Evolutionary conservation across 2,888 invertebrate genomes (phyloP), one percentile per base, ranked within the genome.

Genomic region (Chloromyia formosa): DNA sequence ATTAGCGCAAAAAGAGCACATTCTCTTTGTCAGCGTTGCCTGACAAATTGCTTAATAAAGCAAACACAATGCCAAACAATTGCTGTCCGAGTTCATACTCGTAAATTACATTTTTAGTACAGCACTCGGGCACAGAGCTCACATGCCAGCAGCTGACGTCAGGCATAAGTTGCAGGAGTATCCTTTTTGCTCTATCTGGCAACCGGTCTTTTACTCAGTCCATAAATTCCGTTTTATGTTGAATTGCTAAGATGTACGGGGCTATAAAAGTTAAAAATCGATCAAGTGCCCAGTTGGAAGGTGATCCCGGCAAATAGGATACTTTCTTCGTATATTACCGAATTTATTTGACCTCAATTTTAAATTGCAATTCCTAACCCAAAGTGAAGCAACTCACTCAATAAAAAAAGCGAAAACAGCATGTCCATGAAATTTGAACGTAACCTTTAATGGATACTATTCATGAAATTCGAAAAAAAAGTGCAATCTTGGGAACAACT

Each of bases 41-140:
- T 12, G 12, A 42, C 42, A 58, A 58, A 58, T 58, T 58, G 18
- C 18, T 58, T 58, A 58, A 58, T 58, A 58, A 58, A 58, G 20
- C 58, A 20, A 12, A 58, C 58, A 58, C 2, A 58, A 58, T 58
- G 58, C n/a, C 22, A 58, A 58, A 58, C 58, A 18, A 58, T 58
- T 58, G 58, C 58, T 20, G 20, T 5, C 58, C 58, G 58, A 58
- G 58, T 58, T 58, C 20, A 58, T 58, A 58, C 16, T 18, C 58
- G 58, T 58, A 58, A 58, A 58, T 58, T 58, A 58, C 58, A 20
- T 58, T 58, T 58, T 58, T n/a, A 42, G n/a, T n/a, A n/a, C n/a
- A n/a, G n/a, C n/a, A n/a, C n/a, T n/a, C n/a, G n/a, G n/a, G n/a
- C n/a, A n/a, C n/a, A 42, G 7, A 42, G 5, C 42, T 9, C 42